These are phyloP conservation scores for Dascillus cervinus DNA, from an alignment of 2,888 invertebrate genomes.

Conservation along the genomic window DNA sequence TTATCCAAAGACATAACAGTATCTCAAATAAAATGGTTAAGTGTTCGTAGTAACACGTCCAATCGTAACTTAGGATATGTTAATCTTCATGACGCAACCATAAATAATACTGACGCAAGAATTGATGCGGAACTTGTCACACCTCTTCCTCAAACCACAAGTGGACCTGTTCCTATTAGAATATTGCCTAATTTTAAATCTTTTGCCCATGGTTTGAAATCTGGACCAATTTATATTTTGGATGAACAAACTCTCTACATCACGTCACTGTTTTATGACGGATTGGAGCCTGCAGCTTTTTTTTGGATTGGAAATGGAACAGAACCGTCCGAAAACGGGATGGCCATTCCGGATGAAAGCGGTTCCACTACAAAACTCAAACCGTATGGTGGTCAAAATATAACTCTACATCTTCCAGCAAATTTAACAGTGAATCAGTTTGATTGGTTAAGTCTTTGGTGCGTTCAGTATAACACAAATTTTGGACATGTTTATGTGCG, in stretches of 20 bases:
- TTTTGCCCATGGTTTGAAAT: constrained; percentile 15
- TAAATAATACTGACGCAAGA: no score
- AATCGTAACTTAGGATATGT: no score
- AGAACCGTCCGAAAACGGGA: constrained; percentile 11
- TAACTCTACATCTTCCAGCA: constrained; percentile 23
- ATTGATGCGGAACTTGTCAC: no score
- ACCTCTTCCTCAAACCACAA: no score
- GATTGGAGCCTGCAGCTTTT: constrained; percentile 15
- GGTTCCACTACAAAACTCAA: constrained; percentile 12
- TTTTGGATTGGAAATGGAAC: constrained; percentile 25
- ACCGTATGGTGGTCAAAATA: constrained; percentile 20
- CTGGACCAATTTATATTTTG: constrained; percentile 23
- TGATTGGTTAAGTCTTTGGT: constrained; percentile 27
- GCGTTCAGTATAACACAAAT: constrained; percentile 11
- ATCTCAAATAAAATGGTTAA: no score
- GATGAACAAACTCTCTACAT: constrained; percentile 26
- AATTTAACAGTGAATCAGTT: constrained; percentile 19
- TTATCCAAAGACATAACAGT: no score
- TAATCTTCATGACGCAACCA: no score
- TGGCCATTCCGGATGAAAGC: constrained; percentile 18
- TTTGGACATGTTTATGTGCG: constrained; percentile 19
- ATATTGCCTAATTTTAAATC: no score
- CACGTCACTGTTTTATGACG: constrained; percentile 23
- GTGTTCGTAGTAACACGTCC: no score
- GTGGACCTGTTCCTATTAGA: no score